Evolutionary conservation across 2,888 invertebrate genomes (phyloP).

Genomic region (Oxyteleia sp.): DNA sequence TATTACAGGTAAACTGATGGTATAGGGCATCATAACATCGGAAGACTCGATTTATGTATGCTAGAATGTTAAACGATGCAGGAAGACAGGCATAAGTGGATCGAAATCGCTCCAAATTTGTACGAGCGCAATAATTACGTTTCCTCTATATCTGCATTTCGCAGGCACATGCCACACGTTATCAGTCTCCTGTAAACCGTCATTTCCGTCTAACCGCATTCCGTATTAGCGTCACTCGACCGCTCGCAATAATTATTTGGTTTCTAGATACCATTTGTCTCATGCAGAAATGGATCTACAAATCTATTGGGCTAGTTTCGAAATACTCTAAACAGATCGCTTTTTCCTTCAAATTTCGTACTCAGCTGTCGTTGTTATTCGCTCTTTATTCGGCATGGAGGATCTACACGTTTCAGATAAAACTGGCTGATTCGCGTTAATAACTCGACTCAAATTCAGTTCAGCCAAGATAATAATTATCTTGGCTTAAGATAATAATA

Average conservation of each 20-base stretch:
- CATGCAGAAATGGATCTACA: constrained; percentile 56
- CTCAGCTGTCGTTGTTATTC: too few species aligned
- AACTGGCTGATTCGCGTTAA: too few species aligned
- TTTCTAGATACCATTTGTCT: constrained; percentile 70
- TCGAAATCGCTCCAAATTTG: constrained; percentile 72
- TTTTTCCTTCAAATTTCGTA: not conserved
- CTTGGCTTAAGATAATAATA: too few species aligned
- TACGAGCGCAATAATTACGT: constrained; percentile 74
- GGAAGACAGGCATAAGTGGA: constrained; percentile 72
- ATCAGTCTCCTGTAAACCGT: constrained; percentile 74
- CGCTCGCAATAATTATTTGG: constrained; percentile 74
- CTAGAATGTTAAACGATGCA: constrained; percentile 71
- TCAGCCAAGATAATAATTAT: too few species aligned
- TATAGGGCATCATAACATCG: constrained; percentile 57
- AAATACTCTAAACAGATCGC: constrained; percentile 29
- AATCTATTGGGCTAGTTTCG: constrained; percentile 59
- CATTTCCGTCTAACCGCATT: constrained; percentile 74
- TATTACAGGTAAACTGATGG: constrained; percentile 26
- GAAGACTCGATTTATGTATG: constrained; percentile 66
- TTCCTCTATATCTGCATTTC: constrained; percentile 73
- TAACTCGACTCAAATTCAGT: too few species aligned
- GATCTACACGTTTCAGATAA: too few species aligned
- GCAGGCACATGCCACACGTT: constrained; percentile 73
- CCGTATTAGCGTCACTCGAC: constrained; percentile 73
- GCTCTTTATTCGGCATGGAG: too few species aligned